Evolutionary conservation across 2,113 vertebrate genomes (phyloP).

Genomic region (Microcebus lehilahytsara): DNA sequence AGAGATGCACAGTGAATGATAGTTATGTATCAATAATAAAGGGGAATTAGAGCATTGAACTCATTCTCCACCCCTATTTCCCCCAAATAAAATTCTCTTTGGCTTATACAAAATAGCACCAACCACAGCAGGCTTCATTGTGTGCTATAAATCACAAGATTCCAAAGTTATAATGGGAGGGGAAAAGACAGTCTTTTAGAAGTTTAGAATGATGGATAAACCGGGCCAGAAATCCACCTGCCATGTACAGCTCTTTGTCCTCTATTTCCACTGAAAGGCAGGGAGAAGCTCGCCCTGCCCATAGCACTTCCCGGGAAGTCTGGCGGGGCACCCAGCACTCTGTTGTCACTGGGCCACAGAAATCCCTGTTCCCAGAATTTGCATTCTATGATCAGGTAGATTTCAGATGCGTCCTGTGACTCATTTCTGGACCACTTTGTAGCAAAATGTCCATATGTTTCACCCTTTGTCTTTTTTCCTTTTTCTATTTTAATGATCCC

Average conservation of each 20-base stretch:
- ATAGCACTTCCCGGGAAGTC: not conserved
- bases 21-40: not conserved
- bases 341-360: fast-evolving
- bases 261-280: not conserved
- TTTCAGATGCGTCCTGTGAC: not conserved
- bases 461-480: not conserved
- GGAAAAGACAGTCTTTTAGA: not conserved
- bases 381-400: not conserved
- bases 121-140: not conserved
- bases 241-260: not conserved
- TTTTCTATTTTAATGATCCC: not conserved
- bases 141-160: not conserved
- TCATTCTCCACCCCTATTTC: not conserved
- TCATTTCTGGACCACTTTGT: not conserved
- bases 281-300: not conserved
- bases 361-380: no score
- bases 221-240: not conserved
- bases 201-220: not conserved
- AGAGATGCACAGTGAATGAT: not conserved
- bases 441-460: not conserved
- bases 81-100: not conserved
- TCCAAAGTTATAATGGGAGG: not conserved
- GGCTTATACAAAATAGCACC: not conserved
- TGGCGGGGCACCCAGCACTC: not conserved
- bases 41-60: not conserved